Evolutionary conservation across 30 jellyfish, hydroid and myxozoan species (phyloP).

Genomic region (Aurelia aurita): DNA sequence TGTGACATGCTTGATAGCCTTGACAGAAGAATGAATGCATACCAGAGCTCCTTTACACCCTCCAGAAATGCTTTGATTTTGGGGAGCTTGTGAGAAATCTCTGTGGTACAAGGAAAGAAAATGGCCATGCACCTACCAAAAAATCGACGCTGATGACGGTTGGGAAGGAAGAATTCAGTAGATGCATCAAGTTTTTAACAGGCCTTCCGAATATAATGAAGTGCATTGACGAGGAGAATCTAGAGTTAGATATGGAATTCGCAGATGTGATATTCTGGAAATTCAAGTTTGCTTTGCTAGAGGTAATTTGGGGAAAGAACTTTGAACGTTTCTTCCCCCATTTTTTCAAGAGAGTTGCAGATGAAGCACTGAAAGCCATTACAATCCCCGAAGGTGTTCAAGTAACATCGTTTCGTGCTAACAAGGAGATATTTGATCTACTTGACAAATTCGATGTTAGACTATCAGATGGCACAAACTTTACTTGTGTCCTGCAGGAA

Average conservation of each 20-base stretch:
- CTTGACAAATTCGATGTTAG: too few species aligned
- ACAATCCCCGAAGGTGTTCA: too few species aligned
- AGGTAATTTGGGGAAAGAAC: too few species aligned
- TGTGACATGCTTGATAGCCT: background rate
- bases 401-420: too few species aligned
- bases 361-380: too few species aligned
- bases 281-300: background rate
- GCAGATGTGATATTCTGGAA: conserved; percentile 9
- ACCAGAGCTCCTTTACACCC: background rate
- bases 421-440: too few species aligned
- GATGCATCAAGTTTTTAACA: background rate
- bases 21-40: conserved; percentile 6
- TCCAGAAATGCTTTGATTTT: conserved; percentile 8
- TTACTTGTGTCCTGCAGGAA: too few species aligned
- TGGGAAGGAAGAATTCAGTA: conserved; percentile 6
- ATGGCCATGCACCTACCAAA: background rate
- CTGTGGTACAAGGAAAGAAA: background rate
- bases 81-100: background rate
- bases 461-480: too few species aligned
- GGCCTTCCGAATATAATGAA: background rate
- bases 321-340: too few species aligned
- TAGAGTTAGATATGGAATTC: background rate
- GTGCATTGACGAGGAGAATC: background rate
- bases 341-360: too few species aligned
- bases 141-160: background rate